Conservation (phyloP, 2,113 vertebrate species). For the Rhinolophus sinicus region DNA sequence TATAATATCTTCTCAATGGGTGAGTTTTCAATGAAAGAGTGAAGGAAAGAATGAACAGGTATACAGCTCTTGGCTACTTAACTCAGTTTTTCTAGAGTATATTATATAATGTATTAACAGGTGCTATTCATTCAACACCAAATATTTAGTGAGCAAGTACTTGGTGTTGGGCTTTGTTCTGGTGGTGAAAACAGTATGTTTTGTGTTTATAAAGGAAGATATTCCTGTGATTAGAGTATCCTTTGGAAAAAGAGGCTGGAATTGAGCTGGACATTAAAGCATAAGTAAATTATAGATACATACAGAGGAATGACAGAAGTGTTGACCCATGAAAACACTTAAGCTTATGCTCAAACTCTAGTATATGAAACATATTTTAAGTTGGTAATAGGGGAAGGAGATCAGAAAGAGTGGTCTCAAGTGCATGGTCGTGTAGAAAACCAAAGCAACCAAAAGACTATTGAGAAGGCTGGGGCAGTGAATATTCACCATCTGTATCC, state of each 20-base stretch:
- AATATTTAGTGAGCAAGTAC: slow-evolving; percentile 25
- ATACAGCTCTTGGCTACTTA: neutral
- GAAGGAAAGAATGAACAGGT: neutral
- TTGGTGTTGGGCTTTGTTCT: neutral
- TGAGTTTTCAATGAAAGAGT: neutral
- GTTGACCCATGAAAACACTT: neutral
- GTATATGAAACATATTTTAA: neutral
- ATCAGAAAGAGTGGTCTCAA: neutral
- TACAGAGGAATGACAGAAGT: neutral
- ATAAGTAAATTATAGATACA: neutral
- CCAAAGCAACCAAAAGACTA: neutral
- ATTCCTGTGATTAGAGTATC: neutral
- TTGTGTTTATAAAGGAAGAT: neutral
- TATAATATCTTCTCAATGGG: neutral
- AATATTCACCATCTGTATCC: neutral
- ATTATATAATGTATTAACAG: neutral
- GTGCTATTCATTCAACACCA: neutral
- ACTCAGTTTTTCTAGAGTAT: neutral
- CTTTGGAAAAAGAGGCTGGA: neutral
- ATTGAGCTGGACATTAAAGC: neutral
- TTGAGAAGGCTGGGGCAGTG: neutral
- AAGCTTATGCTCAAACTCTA: neutral
- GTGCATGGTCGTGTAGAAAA: neutral
- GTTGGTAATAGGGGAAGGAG: rapidly evolving
- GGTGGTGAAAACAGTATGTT: neutral